Evolutionary conservation across 1,140 invertebrate species (phyloP), one percentile per base, ranked within the genome.

Genomic region (Diachasma alloeum): DNA sequence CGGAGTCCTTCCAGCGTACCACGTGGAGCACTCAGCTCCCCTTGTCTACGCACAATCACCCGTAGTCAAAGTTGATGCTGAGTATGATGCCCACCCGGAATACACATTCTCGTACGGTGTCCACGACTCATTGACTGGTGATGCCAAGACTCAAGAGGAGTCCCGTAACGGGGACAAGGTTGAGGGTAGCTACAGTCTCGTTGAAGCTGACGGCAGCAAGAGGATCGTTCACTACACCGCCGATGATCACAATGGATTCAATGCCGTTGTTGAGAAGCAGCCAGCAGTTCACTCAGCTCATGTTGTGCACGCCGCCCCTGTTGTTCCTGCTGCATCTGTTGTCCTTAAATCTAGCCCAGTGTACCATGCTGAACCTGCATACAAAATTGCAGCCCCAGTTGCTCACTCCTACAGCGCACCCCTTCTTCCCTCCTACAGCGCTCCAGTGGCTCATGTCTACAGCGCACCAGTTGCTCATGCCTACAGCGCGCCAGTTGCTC

Each of bases 101-200:
- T 78, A 78, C 72, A 75, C n/a, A n/a, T 78, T 63, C 68, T 66
- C 46, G 8, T 78, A 78, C 24, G 39, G 46, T 15, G 72, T 78
- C 10, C 72, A 75, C 13, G 77, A 78, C 17, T 39, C 39, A 0
- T 31, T 69, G 9, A 80, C 79, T 48, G 79, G 79, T 44, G 79
- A 80, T 42, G 44, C 74, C 13, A 80, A 80, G 56, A 76, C 26
- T 48, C 79, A 80, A 26, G 31, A 76, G 11, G 79, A 80, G 42
- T 31, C 53, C 11, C 69, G 79, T 15, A 19, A 80, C 24, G 79
- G 79, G 13, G 79, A 80, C 53, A 69, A 44, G 0, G 79, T 80
- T 44, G 59, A 75, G 56, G 79, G 79, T 17, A 75, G 73, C 59
- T 80, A 80, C 69, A 71, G 67, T n/a, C 36, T 78, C 2, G 26